Base-by-base conservation (phyloP, 2,797 vertebrate genomes). In the Rhinella marina region DNA sequence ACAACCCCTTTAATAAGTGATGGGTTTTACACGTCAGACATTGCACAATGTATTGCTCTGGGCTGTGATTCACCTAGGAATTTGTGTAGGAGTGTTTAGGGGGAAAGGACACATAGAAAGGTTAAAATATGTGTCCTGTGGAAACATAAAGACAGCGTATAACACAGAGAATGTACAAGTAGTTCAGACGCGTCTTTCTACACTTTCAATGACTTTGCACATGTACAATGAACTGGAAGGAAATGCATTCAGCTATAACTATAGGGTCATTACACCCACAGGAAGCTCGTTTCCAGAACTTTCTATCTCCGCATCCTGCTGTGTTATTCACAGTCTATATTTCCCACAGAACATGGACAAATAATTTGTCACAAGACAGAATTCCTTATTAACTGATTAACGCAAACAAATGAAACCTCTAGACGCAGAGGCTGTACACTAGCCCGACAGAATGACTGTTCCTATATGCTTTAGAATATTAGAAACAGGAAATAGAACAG, bases 1-100 rank as follows among this genome's bases (percentile, higher is more conserved):
- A 41, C 41, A 41, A 41, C 32, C 32, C 32, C 32, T 41, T 41
- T 41, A 41, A 4, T 2, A 41, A 41, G 41, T 41, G 41, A 41
- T 41, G 41, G 41, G 2, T 12, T 56, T 56, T 16, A 10, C 19
- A 48, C 17, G 19, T 73, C 32, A 10, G 1, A 21, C 6, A 17
- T 3, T 50, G 32, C 73, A 41, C 3, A 5, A 52, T 70, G 70
- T 82, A 70, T 88, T 86, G 73, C 48, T 79, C 61, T 61, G 19
- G 4, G 62, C n/a, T 0, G 41, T 89, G 88, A 89, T 83, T 89
- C 88, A 89, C 79, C 61, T 25, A 79, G 88, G 88, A 89, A 89
- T 89, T 82, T 86, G 85, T 83, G 88, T 86, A 86, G 88, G 88
- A 83, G 81, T 66, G 75, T 61, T 25, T 10, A 82, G 12, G 70